Percentiles rank a stretch among this genome's conserved stretches.
Evolutionary conservation across 2,797 vertebrate genomes (phyloP).

Genomic region (Manis crassicaudata): DNA sequence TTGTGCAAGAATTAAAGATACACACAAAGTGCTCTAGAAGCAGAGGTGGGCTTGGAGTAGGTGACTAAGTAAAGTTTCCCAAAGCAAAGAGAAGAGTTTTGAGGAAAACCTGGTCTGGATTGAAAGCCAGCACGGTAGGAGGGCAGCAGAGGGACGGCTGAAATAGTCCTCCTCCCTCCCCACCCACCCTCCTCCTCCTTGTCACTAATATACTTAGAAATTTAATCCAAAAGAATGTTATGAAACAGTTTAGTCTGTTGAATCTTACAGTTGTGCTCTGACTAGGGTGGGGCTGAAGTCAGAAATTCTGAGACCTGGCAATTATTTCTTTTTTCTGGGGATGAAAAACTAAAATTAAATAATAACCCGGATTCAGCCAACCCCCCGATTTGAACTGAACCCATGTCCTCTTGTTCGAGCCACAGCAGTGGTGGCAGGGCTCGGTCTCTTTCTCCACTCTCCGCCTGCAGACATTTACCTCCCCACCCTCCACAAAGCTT

Average conservation of each 20-base stretch:
- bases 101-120: neutral
- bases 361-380: neutral
- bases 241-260: neutral
- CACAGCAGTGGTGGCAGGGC: rapidly evolving
- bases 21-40: neutral
- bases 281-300: neutral
- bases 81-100: neutral
- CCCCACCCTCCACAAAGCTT: neutral
- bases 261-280: neutral
- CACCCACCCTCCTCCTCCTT: too few relatives aligned
- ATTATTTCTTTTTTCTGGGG: neutral
- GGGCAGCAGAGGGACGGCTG: neutral
- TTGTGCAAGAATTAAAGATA: neutral
- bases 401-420: neutral
- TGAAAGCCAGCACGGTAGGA: neutral
- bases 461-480: neutral
- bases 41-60: neutral
- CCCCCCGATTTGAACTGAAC: neutral
- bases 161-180: neutral
- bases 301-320: neutral
- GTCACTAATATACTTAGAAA: neutral
- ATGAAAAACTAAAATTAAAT: neutral
- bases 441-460: neutral
- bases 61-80: neutral
- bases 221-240: neutral